Base-by-base conservation (phyloP, 2,113 vertebrate species). In the Odontesthes bonariensis region DNA sequence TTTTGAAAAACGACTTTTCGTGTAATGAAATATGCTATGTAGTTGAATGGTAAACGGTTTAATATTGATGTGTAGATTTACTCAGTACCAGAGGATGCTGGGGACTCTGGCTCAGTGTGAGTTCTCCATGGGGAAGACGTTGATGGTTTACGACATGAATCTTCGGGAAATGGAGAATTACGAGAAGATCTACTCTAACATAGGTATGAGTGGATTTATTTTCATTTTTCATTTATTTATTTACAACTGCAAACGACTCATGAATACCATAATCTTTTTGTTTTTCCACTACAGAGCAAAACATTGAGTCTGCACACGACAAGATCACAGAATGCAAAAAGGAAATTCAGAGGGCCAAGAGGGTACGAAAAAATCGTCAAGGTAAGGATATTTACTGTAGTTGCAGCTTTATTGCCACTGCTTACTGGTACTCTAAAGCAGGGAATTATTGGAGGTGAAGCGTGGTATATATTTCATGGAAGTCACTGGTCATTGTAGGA, bases 151-250 rank as follows among this genome's bases (percentile, higher is more conserved):
- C 64, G 95, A 99, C 64, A 99, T 99, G 98, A 99, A 99, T 89
- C 95, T 99, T 46, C 94, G 94, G 79, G 98, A 99, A 92, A 99
- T 99, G 98, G 97, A 99, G 82, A 99, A 99, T 73, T 99, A 99
- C 81, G 98, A 98, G 91, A 96, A 94, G 89, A 99, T 98, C 82
- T 99, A 99, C 82, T 89, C 93, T 44, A 95, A 98, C 73, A 99
- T 99, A 86, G 98, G 98, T 99, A 94, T 52, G 69, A 72, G 33
- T 31, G 57, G 76, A 51, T 27, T 27, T 73, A 2, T 6, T 20
- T 6, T 17, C 1, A 2, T 6, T 1, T n/a, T 49, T 49, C 8
- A n/a, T 7, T 19, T 8, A 8, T 19, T 44, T 44, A 14, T 14
- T 38, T 8, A 12, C 17, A n/a, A 1, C 1, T 54, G 44, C 9